A percentile compares a stretch with the other conserved stretches of the same genome.
phyloP scores from a whole-genome alignment of 2,797 vertebrate genomes.

The Passerculus sandwichensis region DNA sequence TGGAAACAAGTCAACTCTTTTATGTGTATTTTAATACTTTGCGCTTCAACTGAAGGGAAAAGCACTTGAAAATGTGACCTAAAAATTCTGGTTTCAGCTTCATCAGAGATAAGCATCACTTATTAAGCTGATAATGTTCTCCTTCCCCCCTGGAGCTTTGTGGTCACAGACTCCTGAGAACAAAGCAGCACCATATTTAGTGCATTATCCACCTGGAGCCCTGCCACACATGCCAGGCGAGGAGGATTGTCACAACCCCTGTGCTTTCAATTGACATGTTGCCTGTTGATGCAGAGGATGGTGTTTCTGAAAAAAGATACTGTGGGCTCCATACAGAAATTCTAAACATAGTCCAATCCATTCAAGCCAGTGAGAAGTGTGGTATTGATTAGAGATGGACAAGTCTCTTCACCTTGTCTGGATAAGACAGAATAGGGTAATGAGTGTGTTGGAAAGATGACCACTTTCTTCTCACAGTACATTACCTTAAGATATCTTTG shows the following conservation, averaged over 20 bases:
- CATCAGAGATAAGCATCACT: not conserved
- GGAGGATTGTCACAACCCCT: not conserved
- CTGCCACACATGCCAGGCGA: fast-evolving
- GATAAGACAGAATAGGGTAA: not conserved
- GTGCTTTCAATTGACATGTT: not conserved
- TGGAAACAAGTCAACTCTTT: not conserved
- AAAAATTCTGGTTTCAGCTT: not conserved
- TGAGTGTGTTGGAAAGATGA: not conserved
- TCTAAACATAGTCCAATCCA: not conserved
- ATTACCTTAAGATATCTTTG: not conserved
- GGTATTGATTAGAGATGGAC: slow-evolving; percentile 9
- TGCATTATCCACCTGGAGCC: slow-evolving; percentile 9
- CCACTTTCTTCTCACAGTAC: not conserved
- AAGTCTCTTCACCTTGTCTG: not conserved
- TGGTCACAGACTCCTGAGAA: slow-evolving; percentile 5
- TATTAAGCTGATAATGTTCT: slow-evolving; percentile 41
- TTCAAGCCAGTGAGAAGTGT: not conserved
- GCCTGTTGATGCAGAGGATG: not conserved
- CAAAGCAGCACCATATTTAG: not conserved
- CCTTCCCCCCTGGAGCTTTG: not conserved
- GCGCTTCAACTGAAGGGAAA: not conserved
- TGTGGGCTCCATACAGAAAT: not conserved
- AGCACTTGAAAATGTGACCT: not conserved
- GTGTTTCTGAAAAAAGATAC: not conserved
- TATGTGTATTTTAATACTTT: not conserved